phyloP scores from a whole-genome alignment of 2,797 vertebrate genomes.

The Smutsia temminckii region DNA sequence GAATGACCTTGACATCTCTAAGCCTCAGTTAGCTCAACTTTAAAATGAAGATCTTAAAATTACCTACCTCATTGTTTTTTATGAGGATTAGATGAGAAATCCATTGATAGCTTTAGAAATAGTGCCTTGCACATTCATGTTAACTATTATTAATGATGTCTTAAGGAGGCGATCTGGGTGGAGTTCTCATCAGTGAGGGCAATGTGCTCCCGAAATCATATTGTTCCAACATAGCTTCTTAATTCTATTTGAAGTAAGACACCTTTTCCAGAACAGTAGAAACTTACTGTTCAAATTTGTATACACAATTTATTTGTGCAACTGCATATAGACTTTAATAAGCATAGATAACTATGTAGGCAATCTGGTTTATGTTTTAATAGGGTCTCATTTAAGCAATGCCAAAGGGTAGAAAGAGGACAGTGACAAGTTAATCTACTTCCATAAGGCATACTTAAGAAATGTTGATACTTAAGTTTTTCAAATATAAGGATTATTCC shows the following conservation, averaged over 20 bases:
- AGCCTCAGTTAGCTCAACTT: not conserved
- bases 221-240: not conserved
- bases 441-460: not conserved
- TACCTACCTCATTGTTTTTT: not conserved
- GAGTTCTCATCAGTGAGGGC: not conserved
- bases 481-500: not conserved
- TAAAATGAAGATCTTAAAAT: not conserved
- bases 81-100: not conserved
- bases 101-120: not conserved
- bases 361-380: not conserved
- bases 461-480: not conserved
- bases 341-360: not conserved
- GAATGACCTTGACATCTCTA: not conserved
- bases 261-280: not conserved
- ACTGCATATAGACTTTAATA: not conserved
- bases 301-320: not conserved
- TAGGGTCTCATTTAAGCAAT: not conserved
- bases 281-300: not conserved
- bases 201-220: not conserved
- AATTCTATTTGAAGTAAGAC: not conserved
- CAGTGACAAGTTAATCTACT: not conserved
- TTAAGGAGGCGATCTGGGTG: too few relatives aligned
- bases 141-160: not conserved
- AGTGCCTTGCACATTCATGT: not conserved
- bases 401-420: not conserved